A percentile compares a stretch with the other conserved stretches of the same genome.
Conservation (phyloP, 2,113 vertebrate species). For the Delphinus delphis region DNA sequence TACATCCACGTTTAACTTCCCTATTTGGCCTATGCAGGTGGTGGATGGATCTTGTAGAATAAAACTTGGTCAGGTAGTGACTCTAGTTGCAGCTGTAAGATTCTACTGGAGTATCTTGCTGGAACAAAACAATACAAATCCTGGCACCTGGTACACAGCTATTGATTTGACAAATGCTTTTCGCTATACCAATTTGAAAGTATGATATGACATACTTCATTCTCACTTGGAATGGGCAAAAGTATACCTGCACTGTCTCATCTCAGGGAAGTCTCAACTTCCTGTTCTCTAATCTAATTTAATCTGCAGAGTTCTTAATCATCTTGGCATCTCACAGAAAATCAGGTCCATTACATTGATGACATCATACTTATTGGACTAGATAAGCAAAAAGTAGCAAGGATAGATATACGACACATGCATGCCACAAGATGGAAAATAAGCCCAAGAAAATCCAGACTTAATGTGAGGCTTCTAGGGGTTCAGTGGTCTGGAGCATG, state of each 20-base stretch:
- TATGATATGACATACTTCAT: not conserved
- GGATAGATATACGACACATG: not conserved
- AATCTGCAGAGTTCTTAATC: not conserved
- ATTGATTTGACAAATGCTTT: not conserved
- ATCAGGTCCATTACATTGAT: not conserved
- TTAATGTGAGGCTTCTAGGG: not conserved
- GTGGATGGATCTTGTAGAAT: not conserved
- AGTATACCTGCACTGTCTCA: not conserved
- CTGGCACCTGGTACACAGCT: not conserved
- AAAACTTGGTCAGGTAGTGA: not conserved
- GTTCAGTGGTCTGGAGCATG: not conserved
- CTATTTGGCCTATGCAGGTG: not conserved
- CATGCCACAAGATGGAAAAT: not conserved
- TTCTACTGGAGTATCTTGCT: not conserved
- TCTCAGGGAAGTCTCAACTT: not conserved
- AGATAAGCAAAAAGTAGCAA: not conserved
- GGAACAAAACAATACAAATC: not conserved
- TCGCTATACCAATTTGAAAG: not conserved
- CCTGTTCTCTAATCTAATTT: not conserved
- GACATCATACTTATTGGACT: not conserved
- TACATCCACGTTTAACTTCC: not conserved
- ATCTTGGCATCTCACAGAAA: not conserved
- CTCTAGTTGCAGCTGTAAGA: not conserved
- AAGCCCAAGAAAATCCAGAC: not conserved
- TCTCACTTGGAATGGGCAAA: not conserved